Base-by-base conservation (phyloP, 2,888 invertebrate species). In the Dolomedes plantarius region DNA sequence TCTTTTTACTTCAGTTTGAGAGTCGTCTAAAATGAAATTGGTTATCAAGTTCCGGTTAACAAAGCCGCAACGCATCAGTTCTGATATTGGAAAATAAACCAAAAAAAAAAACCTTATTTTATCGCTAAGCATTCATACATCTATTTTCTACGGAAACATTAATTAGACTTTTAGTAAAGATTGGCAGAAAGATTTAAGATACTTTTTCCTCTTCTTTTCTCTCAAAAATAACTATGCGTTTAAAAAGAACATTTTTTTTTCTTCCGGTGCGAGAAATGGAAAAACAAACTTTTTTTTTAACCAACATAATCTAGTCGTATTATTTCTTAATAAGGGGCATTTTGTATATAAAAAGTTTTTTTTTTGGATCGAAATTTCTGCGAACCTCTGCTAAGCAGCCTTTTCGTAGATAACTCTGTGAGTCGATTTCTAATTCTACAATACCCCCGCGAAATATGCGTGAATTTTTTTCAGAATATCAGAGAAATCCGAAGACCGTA, bases 401-500 rank as follows among this genome's bases (percentile, higher is more conserved):
- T 28, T 69, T 2, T 36, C 36, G n/a, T 69, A 67, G 62, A 23
- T 67, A 69, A 31, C n/a, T 39, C 39, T 41, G 39, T 28, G 31
- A 65, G 27, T 41, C 23, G 27, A 41, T 69, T 31, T 16, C 82
- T 82, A 82, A 28, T 32, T 50, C 82, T 82, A 82, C 71, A 9
- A 19, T 76, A 82, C 65, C 81, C 74, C 82, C 82, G 27, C 50
- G 39, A 76, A 76, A 71, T 76, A 82, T 80, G 36, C 41, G 73
- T 36, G 65, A 74, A 11, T 56, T 74, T 74, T n/a, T n/a, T 73
- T 50, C 32, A 75, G 81, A 75, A 76, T 82, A 82, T 56, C 80
- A 80, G 69, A 82, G 74, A 82, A 82, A 72, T 82, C 76, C 50
- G n/a, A 41, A 72, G 76, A 82, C 64, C 23, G n/a, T 69, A 31